Base-by-base conservation (phyloP, 2,113 vertebrate genomes). In the Colinus virginianus region DNA sequence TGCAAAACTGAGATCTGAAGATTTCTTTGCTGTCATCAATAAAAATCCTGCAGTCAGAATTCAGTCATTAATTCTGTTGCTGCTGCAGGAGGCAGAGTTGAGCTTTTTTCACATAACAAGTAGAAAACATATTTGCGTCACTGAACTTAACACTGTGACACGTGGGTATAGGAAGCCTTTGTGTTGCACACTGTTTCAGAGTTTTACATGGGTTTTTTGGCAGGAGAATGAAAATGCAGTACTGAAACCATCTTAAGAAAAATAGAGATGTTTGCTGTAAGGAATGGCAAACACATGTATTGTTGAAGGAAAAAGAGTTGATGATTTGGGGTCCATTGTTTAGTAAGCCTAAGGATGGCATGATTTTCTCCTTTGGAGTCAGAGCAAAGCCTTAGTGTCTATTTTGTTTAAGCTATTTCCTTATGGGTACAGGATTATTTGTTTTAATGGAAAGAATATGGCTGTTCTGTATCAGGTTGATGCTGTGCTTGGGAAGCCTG, bases 21-120 rank as follows among this genome's bases (percentile, higher is more conserved):
- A 48, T 68, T 59, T 74, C 30, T 64, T 46, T 62, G 20, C 21
- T 56, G 23, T 68, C 34, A 16, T 49, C 40, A 85, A 1, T 59
- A 75, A 36, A 64, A 53, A 66, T 82, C 12, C 25, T 67, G 78
- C 19, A 59, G 62, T 74, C 56, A 85, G 68, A 87, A 75, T 49
- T 87, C 32, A 6, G 23, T 85, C 13, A 15, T 36, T 79, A 77
- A 72, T 95, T 95, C 68, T 83, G 1, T 51, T 82, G 67, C 21
- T 93, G 53, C 93, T 95, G 91, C 79, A 96, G 93, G 96, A 95
- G 93, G 91, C 95, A 95, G 85, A 94, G 76, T 93, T 95, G 94
- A 91, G 91, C 91, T 96, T 53, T 53, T 78, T 95, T 95, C 42
- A 72, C 48, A 28, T 3, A 70, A 30, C 34, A 70, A 83, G 63